Evolutionary conservation across 2,888 invertebrate species (phyloP), one percentile per base, ranked within the genome.

Genomic region (Diarsia rubi): DNA sequence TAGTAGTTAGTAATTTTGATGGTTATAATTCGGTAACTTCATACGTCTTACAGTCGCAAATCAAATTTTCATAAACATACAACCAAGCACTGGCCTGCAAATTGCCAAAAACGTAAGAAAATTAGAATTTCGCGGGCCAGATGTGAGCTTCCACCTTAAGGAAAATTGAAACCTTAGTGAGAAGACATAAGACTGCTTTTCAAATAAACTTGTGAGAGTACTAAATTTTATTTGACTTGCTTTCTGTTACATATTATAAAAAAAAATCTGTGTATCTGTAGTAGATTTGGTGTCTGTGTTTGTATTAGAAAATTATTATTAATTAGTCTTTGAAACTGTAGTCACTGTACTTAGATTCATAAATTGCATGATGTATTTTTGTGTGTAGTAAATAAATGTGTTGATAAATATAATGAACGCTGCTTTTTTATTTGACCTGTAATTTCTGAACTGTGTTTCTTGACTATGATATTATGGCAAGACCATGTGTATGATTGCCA

Each of bases 301-400:
- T 69, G 68, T 69, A 11, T 74, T 79, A 81, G 70, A 44, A 37
- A 78, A 69, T 49, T 19, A 44, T 52, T n/a, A 44, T 16, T 49
- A 57, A n/a, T 67, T 66, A 68, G 64, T 59, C 3, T 47, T 77
- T 52, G 14, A 27, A 77, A 82, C 44, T 79, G 79, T 79, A 83
- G 75, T 63, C 52, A 72, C 49, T 82, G 70, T 83, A 69, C 45
- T 83, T 45, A 16, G 5, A 60, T 63, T 77, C 42, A 66, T 69
- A 42, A 59, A 31, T 66, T 77, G 83, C 79, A 85, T 81, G 81
- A 27, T 75, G 47, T 66, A 67, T 75, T n/a, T 64, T 67, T 75
- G 71, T 84, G 71, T 84, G 75, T 81, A 84, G 84, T 62, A 27
- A 73, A 84, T 75, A 70, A 84, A 80, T 64, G 42, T 52, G 47